Conservation (phyloP, 2,888 invertebrate genomes). For the Tenthredo distinguenda region DNA sequence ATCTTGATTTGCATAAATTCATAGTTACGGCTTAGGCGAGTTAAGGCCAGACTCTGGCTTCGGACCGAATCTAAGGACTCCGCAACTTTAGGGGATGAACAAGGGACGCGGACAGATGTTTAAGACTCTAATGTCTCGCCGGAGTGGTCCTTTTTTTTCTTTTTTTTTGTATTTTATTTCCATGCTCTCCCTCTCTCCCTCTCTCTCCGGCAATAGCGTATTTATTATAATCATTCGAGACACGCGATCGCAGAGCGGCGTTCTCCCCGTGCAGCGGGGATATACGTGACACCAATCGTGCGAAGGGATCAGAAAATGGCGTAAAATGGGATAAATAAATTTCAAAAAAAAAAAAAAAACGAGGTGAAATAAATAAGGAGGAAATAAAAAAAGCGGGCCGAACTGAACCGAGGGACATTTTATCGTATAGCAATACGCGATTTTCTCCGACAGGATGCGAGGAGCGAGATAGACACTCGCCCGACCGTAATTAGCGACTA, state of each 20-base stretch:
- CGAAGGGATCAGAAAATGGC: slow-evolving; percentile 33
- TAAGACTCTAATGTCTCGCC: background rate
- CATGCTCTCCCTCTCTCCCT: background rate
- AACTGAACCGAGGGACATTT: background rate
- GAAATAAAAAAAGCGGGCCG: background rate
- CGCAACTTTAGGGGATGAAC: background rate
- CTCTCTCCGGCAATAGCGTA: background rate
- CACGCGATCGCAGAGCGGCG: slow-evolving; percentile 10
- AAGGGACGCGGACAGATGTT: background rate
- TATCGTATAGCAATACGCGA: background rate
- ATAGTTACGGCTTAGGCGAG: slow-evolving; percentile 71
- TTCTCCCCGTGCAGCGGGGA: background rate
- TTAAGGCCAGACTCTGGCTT: background rate
- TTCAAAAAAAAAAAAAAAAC: background rate
- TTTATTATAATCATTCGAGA: slow-evolving; percentile 7
- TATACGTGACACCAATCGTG: slow-evolving; percentile 26
- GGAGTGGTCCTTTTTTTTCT: background rate
- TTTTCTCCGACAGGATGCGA: no score
- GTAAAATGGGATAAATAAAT: slow-evolving; percentile 3
- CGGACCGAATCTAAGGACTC: background rate
- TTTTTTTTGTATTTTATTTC: background rate
- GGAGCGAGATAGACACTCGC: no score
- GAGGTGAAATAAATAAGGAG: background rate
- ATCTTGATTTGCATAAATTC: slow-evolving; percentile 78
- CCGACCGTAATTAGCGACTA: background rate